Percentiles rank a stretch among this genome's conserved stretches.
phyloP scores from a whole-genome alignment of 2,888 invertebrate species.

The Drosophila rellima region DNA sequence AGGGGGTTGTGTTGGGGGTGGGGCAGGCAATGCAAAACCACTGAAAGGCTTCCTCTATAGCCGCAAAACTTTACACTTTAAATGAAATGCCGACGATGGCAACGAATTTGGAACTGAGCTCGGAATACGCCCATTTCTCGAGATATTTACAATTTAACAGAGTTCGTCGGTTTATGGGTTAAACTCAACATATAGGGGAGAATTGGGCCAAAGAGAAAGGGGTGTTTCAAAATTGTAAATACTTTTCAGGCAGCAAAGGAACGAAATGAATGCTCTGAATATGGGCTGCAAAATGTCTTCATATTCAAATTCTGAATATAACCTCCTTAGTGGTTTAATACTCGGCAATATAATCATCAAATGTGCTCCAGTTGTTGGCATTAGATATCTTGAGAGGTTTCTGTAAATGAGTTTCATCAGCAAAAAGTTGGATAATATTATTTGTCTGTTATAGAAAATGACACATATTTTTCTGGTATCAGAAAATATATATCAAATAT shows the following conservation, averaged over 20 bases:
- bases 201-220: constrained; percentile 4
- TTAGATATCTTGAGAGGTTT: too few species aligned
- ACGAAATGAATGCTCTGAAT: neutral
- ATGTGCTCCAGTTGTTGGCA: too few species aligned
- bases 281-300: neutral
- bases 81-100: constrained; percentile 52
- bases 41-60: constrained; percentile 39
- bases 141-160: constrained; percentile 31
- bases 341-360: neutral
- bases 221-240: neutral
- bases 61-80: constrained; percentile 72
- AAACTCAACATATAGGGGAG: constrained; percentile 14
- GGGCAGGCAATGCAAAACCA: constrained; percentile 32
- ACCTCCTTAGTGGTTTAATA: neutral
- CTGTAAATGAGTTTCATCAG: too few species aligned
- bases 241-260: neutral
- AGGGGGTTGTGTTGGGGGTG: too few species aligned
- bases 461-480: too few species aligned
- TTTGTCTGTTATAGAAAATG: too few species aligned
- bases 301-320: neutral
- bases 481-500: too few species aligned
- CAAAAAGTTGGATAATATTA: too few species aligned
- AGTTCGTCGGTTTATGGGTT: constrained; percentile 7
- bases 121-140: constrained; percentile 38
- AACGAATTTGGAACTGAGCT: constrained; percentile 46